Evolutionary conservation across 2,888 invertebrate genomes (phyloP), one percentile per base, ranked within the genome.

Genomic region (Tenodera sinensis): DNA sequence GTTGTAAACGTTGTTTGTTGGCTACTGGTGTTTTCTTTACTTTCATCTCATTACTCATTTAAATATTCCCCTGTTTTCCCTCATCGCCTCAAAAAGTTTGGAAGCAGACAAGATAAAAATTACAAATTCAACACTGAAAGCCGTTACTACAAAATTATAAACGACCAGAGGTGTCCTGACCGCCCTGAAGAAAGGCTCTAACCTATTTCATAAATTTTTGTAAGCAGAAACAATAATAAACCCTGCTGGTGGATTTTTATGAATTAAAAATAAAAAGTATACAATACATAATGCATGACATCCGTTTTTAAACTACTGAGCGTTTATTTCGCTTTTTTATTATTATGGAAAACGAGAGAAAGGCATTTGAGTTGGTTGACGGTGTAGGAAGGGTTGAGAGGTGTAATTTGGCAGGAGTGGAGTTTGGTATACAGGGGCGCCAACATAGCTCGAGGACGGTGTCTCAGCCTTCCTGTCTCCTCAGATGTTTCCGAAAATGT

Each of bases 281-380:
- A 86, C 54, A 87, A 87, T 87, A 87, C 87, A 87, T 87, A 87
- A 87, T 87, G 82, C 87, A 87, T 87, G 87, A 85, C 54, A 85
- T 85, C 85, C 47, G 85, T 28, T 85, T 85, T 28, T n/a, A 84
- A 85, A 47, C 85, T 85, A 85, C 85, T 85, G 85, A 3, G 28
- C 30, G 42, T 47, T 47, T n/a, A 85, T 47, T 42, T 85, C 54
- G 20, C 47, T 85, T 85, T n/a, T 85, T 85, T 47, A 27, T n/a
- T 42, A 47, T 85, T 27, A 47, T 28, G 42, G 47, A n/a, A 47
- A 47, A 85, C 42, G 42, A 25, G n/a, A 84, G 30, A 84, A 14
- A 84, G 25, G 34, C 12, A 30, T n/a, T 54, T 4, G 20, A 34
- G 28, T 28, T 42, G 7, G 42, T 27, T 47, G 47, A 15, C 27